Evolutionary conservation across 1,140 invertebrate species (phyloP), one percentile per base, ranked within the genome.

Genomic region (Lordiphosa clarofinis): DNA sequence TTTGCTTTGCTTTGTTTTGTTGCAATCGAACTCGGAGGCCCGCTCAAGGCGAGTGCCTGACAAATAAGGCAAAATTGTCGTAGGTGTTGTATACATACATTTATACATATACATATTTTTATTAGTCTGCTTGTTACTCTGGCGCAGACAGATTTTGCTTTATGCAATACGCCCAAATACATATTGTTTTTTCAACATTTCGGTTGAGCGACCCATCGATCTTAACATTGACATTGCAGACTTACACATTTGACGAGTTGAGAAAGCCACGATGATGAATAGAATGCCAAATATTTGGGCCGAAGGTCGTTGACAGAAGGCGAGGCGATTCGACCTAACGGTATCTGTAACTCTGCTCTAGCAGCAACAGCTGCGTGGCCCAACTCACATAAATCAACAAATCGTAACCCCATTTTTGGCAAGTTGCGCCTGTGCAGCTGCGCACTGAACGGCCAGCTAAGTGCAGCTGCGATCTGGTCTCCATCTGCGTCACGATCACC

Each of bases 41-140:
- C 48, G 54, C 53, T 61, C 75, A 81, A 81, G 75, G 72, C 72
- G 39, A 81, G 19, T 36, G 40, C 38, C 56, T 64, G 72, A 75
- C 76, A 75, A 81, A 81, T 81, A 81, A 82, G 72, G 75, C 72
- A 48, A 82, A 67, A 72, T 56, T 68, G 56, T 75, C 72, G 75
- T 81, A 82, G 75, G 75, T 60, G 76, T 67, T 62, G 24, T 72
- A 60, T 71, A 52, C 42, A 37, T 54, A n/a, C n/a, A n/a, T n/a
- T n/a, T n/a, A n/a, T n/a, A n/a, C n/a, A n/a, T 72, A 60, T 71
- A 52, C 42, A 37, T 54, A 31, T 15, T 49, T 31, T 8, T 49
- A 68, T 69, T 44, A 46, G 49, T 69, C 66, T 69, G 50, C 65
- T 24, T 24, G 21, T 24, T 24, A 24, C 21, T 24, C 47, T 71